These are phyloP conservation scores for Microctenopoma steveboyesi DNA, from an alignment of 2,797 vertebrate genomes.

Conservation along the genomic window DNA sequence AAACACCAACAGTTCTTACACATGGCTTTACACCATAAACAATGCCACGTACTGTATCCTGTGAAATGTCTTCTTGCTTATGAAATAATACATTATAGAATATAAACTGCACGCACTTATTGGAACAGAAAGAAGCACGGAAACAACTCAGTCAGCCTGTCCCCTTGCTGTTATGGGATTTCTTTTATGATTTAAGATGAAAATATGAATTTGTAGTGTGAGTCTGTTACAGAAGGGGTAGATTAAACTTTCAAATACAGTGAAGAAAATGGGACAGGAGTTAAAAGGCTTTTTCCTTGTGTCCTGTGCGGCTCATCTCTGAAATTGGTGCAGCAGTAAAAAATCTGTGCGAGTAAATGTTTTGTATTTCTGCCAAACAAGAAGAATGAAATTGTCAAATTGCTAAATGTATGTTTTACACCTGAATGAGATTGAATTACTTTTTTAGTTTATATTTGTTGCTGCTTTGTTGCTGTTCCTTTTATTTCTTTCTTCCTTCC, in stretches of 20 bases:
- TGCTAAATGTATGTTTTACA: conserved; percentile 12
- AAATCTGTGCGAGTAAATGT: conserved; percentile 1
- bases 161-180: conserved; percentile 23
- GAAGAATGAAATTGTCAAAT: conserved; percentile 25
- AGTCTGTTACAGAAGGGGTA: conserved; percentile 27
- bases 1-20: conserved; percentile 44
- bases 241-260: conserved; percentile 36
- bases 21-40: conserved; percentile 45
- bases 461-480: conserved; percentile 22
- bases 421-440: conserved; percentile 3
- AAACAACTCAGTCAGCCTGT: conserved; percentile 43
- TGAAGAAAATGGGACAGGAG: conserved; percentile 32
- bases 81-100: conserved; percentile 55
- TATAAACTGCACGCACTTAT: conserved; percentile 50
- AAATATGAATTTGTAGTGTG: conserved; percentile 55
- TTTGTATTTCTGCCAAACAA: conserved; percentile 24
- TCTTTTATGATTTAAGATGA: conserved; percentile 58
- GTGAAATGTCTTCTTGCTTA: conserved; percentile 48
- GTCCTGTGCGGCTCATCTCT: conserved; percentile 24
- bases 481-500: conserved; percentile 11
- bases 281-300: conserved; percentile 30
- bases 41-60: conserved; percentile 30
- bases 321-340: conserved; percentile 29
- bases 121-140: conserved; percentile 34
- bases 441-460: conserved; percentile 1